These are phyloP conservation scores for Cerastis leucographa DNA, from an alignment of 2,888 invertebrate genomes.

Conservation along the genomic window DNA sequence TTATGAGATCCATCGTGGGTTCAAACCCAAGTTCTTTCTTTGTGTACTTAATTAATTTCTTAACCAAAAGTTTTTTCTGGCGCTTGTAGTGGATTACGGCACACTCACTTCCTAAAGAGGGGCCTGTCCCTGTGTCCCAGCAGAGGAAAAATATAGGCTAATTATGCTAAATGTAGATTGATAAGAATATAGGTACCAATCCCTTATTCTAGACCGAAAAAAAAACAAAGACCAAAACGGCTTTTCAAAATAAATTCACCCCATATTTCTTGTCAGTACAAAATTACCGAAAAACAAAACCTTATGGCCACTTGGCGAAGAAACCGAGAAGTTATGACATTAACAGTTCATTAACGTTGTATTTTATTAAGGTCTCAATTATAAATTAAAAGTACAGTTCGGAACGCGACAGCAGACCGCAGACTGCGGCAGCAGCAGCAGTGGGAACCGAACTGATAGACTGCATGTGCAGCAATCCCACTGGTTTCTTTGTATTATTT, in stretches of 20 bases:
- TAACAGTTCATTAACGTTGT: slow-evolving; percentile 58
- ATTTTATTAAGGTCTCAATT: slow-evolving; percentile 65
- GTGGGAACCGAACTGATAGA: neutral
- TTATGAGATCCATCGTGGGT: neutral
- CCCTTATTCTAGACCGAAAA: neutral
- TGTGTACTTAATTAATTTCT: neutral
- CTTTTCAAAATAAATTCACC: slow-evolving; percentile 22
- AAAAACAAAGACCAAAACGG: neutral
- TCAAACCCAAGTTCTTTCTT: neutral
- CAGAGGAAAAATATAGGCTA: neutral
- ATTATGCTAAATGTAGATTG: neutral
- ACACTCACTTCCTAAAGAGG: neutral
- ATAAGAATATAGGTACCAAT: neutral
- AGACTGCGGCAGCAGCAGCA: neutral
- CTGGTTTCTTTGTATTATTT: neutral
- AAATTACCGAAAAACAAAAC: slow-evolving; percentile 42
- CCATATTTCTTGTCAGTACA: slow-evolving; percentile 30
- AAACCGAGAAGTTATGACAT: slow-evolving; percentile 45
- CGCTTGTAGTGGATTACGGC: neutral
- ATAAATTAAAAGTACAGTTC: slow-evolving; percentile 37
- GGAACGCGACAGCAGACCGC: neutral
- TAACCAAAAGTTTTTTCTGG: too few relatives aligned
- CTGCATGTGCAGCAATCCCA: neutral
- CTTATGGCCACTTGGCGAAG: slow-evolving; percentile 36
- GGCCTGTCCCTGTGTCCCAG: neutral